A percentile compares a stretch with the other conserved stretches of the same genome.
Conservation (phyloP, 2,113 vertebrate genomes). For the Hippocampus barbouri region DNA sequence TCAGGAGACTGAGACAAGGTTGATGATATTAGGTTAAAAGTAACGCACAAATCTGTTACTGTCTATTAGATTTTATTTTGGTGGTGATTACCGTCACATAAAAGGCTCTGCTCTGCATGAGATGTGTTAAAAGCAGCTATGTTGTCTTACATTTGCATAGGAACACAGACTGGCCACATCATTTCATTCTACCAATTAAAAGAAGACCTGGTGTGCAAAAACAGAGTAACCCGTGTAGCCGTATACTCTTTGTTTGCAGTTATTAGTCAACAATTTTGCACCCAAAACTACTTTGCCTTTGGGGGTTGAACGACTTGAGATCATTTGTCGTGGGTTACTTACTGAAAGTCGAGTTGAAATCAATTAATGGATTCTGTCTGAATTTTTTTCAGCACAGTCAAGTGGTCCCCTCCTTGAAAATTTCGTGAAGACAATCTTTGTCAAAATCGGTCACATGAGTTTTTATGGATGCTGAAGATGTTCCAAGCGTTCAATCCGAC, state of each 20-base stretch:
- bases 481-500: too few species aligned
- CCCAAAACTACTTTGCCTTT: too few species aligned
- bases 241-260: background rate
- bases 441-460: too few species aligned
- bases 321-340: too few species aligned
- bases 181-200: slow-evolving; percentile 82
- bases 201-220: slow-evolving; percentile 69
- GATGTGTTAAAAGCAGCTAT: slow-evolving; percentile 25
- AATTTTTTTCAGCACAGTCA: too few species aligned
- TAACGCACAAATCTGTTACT: slow-evolving; percentile 69
- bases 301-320: too few species aligned
- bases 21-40: slow-evolving; percentile 65
- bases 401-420: too few species aligned
- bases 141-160: background rate
- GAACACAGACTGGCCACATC: slow-evolving; percentile 72
- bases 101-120: slow-evolving; percentile 25
- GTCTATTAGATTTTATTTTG: slow-evolving; percentile 62
- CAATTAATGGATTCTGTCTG: too few species aligned
- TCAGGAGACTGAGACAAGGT: slow-evolving; percentile 47
- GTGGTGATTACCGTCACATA: slow-evolving; percentile 55
- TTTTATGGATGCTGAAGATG: too few species aligned
- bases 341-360: too few species aligned
- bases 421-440: too few species aligned
- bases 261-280: slow-evolving; percentile 27
- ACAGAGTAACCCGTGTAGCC: slow-evolving; percentile 43